Evolutionary conservation across 2,113 vertebrate species (phyloP), one percentile per base, ranked within the genome.

Genomic region (Panurus biarmicus): DNA sequence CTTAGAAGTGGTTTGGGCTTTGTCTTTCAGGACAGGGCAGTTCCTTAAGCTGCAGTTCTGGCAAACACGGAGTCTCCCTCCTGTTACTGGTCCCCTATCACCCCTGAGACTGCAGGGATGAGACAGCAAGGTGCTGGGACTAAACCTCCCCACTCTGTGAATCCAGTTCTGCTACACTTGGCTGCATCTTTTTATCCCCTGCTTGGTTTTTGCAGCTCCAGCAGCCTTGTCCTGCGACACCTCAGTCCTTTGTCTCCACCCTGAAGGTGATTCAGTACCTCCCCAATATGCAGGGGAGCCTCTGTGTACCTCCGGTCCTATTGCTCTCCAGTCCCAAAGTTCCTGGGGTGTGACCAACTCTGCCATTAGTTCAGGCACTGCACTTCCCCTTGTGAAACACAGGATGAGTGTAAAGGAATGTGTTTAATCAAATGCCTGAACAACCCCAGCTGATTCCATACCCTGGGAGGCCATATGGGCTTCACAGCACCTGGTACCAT

Each of bases 281-380:
- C 72, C 57, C 44, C 3, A 5, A 11, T 0, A 6, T 6, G 5
- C 69, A 80, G 21, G 7, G 36, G 8, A 76, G 17, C 33, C 25
- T 40, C 35, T 3, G 8, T 5, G 1, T 1, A 0, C 47, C 35
- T 23, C 29, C 0, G 0, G 5, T 29, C 28, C 54, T 51, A 35
- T 26, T 48, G 15, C 18, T 72, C 5, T 62, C 40, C 40, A 35
- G 31, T 58, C 47, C 40, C 2, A 5, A 61, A 36, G 23, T 20
- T 9, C 35, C 38, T 0, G 6, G 26, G n/a, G 7, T 33, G 29
- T 72, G 29, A 56, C 21, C 31, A 65, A 25, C 8, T 31, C 70
- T 19, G 44, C 15, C 42, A 45, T 20, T 19, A 9, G 57, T 56
- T 11, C 7, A 33, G 57, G 21, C 58, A 13, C 44, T 7, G 6